These are phyloP conservation scores for Isurus oxyrinchus DNA, from an alignment of 2,113 vertebrate species.

Conservation along the genomic window DNA sequence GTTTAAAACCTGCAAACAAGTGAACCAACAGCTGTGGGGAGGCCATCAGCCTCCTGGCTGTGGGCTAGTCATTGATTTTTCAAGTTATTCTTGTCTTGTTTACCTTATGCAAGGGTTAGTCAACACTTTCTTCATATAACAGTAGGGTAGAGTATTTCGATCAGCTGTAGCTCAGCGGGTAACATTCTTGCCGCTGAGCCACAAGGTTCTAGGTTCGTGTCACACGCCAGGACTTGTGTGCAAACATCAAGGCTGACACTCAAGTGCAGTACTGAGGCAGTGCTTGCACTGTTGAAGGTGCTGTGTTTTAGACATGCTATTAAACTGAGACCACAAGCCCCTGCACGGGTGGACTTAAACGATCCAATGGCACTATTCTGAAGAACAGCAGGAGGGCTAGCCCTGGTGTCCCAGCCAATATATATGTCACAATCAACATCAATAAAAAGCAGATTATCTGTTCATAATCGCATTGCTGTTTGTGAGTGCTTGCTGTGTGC, in stretches of 20 bases:
- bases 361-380: background rate
- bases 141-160: background rate
- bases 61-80: background rate
- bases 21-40: background rate
- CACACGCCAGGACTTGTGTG: too few species aligned
- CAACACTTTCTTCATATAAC: background rate
- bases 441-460: background rate
- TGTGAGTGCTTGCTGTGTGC: background rate
- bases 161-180: too few species aligned
- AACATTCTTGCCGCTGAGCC: background rate
- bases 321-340: background rate
- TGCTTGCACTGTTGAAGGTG: background rate
- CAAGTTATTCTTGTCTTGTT: background rate
- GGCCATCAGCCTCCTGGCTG: background rate
- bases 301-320: background rate
- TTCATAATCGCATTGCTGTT: background rate
- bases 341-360: background rate
- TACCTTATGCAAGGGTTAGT: background rate
- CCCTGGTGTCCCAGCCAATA: background rate
- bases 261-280: background rate
- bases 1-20: background rate
- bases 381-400: background rate
- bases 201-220: background rate
- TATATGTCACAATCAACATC: background rate
- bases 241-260: background rate